Evolutionary conservation across 2,797 vertebrate species (phyloP).

Genomic region (Malurus leucopterus): DNA sequence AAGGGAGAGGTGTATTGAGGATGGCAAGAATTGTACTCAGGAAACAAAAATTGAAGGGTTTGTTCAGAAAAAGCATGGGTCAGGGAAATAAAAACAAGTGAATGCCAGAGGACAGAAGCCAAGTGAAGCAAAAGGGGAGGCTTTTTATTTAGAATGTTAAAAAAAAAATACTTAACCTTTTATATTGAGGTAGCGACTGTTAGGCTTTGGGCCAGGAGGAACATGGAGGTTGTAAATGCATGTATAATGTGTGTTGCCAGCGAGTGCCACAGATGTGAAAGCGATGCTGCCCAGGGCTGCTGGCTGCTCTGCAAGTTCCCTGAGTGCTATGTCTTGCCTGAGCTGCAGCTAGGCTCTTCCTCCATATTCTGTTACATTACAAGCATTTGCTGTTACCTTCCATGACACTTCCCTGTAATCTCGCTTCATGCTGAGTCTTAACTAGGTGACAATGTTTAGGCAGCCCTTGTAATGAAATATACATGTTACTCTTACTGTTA

Average conservation of each 20-base stretch:
- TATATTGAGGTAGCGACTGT: background rate
- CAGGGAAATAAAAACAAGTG: background rate
- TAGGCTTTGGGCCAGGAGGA: background rate
- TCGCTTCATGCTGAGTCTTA: background rate
- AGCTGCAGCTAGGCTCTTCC: background rate
- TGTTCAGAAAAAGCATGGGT: background rate
- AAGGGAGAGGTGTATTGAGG: background rate
- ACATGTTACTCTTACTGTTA: background rate
- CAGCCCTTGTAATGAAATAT: background rate
- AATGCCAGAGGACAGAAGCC: background rate
- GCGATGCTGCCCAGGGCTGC: background rate
- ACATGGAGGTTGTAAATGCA: accelerated
- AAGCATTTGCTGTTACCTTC: background rate
- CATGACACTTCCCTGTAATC: accelerated
- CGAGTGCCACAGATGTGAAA: accelerated
- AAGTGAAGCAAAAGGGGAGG: background rate
- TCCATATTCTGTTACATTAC: background rate
- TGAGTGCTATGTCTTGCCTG: accelerated
- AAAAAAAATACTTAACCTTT: background rate
- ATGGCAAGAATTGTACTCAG: background rate
- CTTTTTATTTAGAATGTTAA: background rate
- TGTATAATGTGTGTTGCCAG: accelerated
- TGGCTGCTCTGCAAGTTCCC: accelerated
- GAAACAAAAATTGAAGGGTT: background rate
- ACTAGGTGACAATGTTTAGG: background rate